A percentile compares a stretch with the other conserved stretches of the same genome.
Conservation (phyloP, 2,888 invertebrate species). For the Autographa pulchrina region DNA sequence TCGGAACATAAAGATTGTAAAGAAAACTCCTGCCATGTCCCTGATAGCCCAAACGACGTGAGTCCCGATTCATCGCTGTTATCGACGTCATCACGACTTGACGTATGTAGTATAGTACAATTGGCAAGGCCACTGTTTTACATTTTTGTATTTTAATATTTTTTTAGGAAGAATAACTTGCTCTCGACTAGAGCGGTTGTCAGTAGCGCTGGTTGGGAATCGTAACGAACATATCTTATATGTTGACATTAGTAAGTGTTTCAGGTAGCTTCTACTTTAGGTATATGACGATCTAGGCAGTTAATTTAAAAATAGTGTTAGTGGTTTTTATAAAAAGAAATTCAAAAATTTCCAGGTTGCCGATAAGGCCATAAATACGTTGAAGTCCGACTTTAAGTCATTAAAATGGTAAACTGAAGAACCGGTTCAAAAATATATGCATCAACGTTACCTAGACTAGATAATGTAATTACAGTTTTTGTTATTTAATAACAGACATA, state of each 20-base stretch:
- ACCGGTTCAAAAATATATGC: background rate
- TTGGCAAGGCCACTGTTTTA: constrained; percentile 76
- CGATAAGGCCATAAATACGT: background rate
- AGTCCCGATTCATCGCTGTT: constrained; percentile 40
- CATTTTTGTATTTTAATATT: constrained; percentile 61
- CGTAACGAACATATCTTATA: constrained; percentile 9
- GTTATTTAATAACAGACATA: constrained; percentile 3
- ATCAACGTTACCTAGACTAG: background rate
- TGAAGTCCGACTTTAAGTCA: constrained; percentile 1
- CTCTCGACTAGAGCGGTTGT: constrained; percentile 48
- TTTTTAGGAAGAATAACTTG: constrained; percentile 63
- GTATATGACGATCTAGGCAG: constrained; percentile 1
- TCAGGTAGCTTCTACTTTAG: background rate
- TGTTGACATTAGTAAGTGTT: background rate
- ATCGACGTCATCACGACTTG: constrained; percentile 28
- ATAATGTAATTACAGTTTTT: constrained; percentile 1
- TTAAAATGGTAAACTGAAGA: background rate
- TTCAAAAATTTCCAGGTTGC: background rate
- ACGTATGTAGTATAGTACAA: constrained; percentile 73
- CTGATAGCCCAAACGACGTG: constrained; percentile 34
- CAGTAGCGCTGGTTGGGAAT: constrained; percentile 40
- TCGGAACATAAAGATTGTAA: background rate
- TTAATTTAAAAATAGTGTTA: background rate
- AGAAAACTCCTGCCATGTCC: constrained; percentile 26
- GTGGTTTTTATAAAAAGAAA: background rate